phyloP scores from a whole-genome alignment of 2,113 vertebrate species.

The Boulengeromyrus knoepffleri region DNA sequence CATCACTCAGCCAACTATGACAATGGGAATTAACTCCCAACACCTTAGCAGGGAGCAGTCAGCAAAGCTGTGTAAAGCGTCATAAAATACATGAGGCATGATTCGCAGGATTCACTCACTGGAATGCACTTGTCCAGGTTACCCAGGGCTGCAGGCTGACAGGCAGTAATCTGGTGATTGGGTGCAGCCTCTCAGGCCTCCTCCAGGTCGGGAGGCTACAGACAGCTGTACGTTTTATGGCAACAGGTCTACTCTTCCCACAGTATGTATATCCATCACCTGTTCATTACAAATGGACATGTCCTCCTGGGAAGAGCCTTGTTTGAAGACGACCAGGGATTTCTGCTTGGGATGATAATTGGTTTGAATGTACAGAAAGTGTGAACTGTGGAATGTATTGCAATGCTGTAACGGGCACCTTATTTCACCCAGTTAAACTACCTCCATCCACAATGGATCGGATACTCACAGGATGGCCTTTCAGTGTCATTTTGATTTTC shows the following conservation, averaged over 20 bases:
- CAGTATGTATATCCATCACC: neutral
- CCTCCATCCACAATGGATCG: neutral
- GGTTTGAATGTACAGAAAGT: neutral
- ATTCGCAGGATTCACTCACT: neutral
- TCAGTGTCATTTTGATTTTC: neutral
- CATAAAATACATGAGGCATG: conserved; percentile 40
- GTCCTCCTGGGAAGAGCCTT: neutral
- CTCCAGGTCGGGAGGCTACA: neutral
- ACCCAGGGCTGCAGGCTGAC: neutral
- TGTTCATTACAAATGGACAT: neutral
- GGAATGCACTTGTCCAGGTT: neutral
- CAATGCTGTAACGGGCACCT: neutral
- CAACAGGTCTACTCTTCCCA: neutral
- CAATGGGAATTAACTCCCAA: conserved; percentile 7
- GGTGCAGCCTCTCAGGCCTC: neutral
- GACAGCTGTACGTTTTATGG: neutral
- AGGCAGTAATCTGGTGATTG: neutral
- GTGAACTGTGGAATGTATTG: neutral
- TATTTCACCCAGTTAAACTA: neutral
- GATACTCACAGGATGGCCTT: neutral
- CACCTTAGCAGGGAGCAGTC: conserved; percentile 19
- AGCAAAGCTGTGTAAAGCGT: conserved; percentile 33
- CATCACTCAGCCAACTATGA: neutral
- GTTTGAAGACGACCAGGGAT: neutral
- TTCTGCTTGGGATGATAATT: neutral